A percentile compares a stretch with the other conserved stretches of the same genome.
Conservation (phyloP, 2,797 vertebrate species). For the Coregonus ussuriensis region DNA sequence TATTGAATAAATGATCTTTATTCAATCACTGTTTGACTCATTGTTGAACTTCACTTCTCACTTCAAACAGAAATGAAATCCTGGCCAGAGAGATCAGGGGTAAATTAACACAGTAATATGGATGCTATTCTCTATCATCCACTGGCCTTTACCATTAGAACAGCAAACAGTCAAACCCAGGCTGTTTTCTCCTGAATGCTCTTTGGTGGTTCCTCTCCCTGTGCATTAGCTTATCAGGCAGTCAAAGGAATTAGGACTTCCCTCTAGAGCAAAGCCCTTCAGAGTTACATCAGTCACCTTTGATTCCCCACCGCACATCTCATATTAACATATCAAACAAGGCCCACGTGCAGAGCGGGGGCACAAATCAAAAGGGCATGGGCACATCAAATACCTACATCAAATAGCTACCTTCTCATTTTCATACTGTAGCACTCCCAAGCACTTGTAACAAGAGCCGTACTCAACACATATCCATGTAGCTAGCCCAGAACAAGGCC, state of each 20-base stretch:
- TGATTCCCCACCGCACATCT: neutral
- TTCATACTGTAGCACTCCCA: neutral
- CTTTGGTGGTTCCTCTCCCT: neutral
- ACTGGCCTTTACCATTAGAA: neutral
- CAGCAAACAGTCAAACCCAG: neutral
- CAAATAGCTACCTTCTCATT: neutral
- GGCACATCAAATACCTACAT: neutral
- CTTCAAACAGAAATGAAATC: neutral
- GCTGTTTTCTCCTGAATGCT: neutral
- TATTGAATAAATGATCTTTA: neutral
- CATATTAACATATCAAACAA: neutral
- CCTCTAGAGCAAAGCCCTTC: neutral
- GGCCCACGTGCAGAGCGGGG: neutral
- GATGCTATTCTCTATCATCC: slow-evolving; percentile 3
- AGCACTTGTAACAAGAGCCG: neutral
- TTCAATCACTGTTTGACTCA: neutral
- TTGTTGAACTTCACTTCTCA: neutral
- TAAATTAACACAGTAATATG: neutral
- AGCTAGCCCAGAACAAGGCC: neutral
- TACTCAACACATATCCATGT: neutral
- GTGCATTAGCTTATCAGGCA: slow-evolving; percentile 2
- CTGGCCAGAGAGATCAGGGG: slow-evolving; percentile 1
- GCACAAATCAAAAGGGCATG: neutral
- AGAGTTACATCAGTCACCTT: neutral
- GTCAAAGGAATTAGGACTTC: neutral